Base-by-base conservation (phyloP, 2,113 vertebrate genomes). In the Connochaetes taurinus region DNA sequence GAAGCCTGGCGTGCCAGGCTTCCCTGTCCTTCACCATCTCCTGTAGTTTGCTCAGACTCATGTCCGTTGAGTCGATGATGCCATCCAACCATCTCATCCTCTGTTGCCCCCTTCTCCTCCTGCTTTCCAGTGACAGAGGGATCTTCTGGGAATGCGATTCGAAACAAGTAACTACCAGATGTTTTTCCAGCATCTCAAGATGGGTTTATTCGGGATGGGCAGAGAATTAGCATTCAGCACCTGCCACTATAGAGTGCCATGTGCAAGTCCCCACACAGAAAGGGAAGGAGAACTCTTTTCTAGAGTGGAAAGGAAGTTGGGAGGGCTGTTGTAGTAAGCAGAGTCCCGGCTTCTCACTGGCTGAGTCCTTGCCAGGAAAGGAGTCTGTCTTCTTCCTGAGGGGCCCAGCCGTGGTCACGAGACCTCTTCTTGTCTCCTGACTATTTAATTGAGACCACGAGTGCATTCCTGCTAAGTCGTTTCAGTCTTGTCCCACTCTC, bases 391-490 rank as follows among this genome's bases (percentile, higher is more conserved):
- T 11, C 33, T 82, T 53, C 33, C 19, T 25, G 50, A n/a, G 33
- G 80, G 80, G 50, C 33, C 33, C 80, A n/a, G 50, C 50, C 7
- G 2, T n/a, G 11, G 29, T 19, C 78, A 23, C 47, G 13, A 33
- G 50, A 12, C 81, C 81, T 12, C 81, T 33, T 16, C 45, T 33
- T 31, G 45, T 47, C 25, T 52, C 19, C 47, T 52, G 78, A n/a
- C 31, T 82, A 82, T n/a, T 82, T 82, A 23, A 53, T 23, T n/a
- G 21, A 53, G 12, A 19, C 3, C 17, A 13, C 3, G 12, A 40
- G 71, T 43, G 40, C 11, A 5, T 43, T 43, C 6, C 40, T 43
- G 40, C n/a, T 0, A 40, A 74, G n/a, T 23, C 10, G 0, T 40
- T 74, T 23, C 67, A 74, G 67, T 23, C 67, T 76, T 43, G 6